These are phyloP conservation scores for Synanthedon myopaeformis DNA, from an alignment of 2,888 invertebrate genomes.

Conservation along the genomic window DNA sequence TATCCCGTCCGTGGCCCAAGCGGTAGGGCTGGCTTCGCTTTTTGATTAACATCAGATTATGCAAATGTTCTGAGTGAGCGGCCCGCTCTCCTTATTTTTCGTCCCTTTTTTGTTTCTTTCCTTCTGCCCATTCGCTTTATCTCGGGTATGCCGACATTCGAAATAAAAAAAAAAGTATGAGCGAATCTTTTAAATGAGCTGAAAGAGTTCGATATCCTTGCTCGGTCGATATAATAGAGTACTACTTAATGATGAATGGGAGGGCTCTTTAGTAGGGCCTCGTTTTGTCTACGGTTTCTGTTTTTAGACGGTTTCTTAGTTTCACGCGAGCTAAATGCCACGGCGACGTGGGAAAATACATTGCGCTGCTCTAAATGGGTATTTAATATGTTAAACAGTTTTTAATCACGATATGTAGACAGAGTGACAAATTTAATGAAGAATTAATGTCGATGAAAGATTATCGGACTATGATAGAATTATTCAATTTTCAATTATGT, in stretches of 20 bases:
- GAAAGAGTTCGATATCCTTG: constrained; percentile 59
- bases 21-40: constrained; percentile 42
- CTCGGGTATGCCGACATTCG: constrained; percentile 61
- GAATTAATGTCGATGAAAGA: too few relatives aligned
- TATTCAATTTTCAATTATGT: too few relatives aligned
- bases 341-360: too few relatives aligned
- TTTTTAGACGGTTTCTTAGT: background rate
- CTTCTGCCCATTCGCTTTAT: constrained; percentile 53
- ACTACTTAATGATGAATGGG: constrained; percentile 55
- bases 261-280: constrained; percentile 37
- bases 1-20: constrained; percentile 10
- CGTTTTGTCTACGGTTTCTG: constrained; percentile 30
- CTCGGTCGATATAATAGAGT: constrained; percentile 46
- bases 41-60: constrained; percentile 71
- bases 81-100: constrained; percentile 57
- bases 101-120: constrained; percentile 55
- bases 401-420: too few relatives aligned
- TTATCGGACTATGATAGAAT: too few relatives aligned
- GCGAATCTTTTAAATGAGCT: constrained; percentile 59
- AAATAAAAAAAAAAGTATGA: constrained; percentile 44
- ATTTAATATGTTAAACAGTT: too few relatives aligned
- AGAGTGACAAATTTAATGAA: too few relatives aligned
- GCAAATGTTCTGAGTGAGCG: constrained; percentile 63
- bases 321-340: background rate
- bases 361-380: too few relatives aligned